These are phyloP conservation scores for Oscheius myriophilus DNA, from an alignment of 2,888 invertebrate genomes.

Conservation along the genomic window DNA sequence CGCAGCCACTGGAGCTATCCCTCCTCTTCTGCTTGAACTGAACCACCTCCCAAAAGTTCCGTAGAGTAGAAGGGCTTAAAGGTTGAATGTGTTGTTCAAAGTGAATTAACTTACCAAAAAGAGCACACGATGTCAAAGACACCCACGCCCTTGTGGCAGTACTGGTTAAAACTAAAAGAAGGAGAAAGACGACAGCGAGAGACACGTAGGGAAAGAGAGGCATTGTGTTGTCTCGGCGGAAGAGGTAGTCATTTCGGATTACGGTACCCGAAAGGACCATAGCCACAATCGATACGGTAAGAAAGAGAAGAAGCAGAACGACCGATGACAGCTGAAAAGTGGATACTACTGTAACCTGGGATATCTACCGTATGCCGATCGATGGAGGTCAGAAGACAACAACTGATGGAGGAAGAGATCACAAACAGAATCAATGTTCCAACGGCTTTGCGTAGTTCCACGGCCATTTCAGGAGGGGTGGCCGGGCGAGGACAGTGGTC, in stretches of 20 bases:
- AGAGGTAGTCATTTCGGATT: constrained; percentile 25
- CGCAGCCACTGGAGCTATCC: constrained; percentile 3
- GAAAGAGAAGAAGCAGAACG: constrained; percentile 9
- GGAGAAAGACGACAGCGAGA: constrained; percentile 6
- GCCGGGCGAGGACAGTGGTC: constrained; percentile 12
- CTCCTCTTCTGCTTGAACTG: constrained; percentile 11
- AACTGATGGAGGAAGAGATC: constrained; percentile 6
- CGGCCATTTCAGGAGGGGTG: constrained; percentile 16
- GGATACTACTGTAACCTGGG: background rate
- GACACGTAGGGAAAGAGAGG: constrained; percentile 27
- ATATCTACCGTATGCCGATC: constrained; percentile 12
- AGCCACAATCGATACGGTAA: background rate
- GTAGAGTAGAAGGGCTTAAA: constrained; percentile 9
- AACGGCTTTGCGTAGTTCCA: constrained; percentile 19
- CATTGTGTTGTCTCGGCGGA: constrained; percentile 20
- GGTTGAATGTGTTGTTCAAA: too few relatives aligned
- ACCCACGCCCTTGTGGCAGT: constrained; percentile 7
- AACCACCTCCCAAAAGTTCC: constrained; percentile 7
- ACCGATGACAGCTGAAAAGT: constrained; percentile 8
- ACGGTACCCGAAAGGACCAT: constrained; percentile 5
- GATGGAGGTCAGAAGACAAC: background rate
- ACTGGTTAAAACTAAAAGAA: constrained; percentile 5
- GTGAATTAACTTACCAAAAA: background rate
- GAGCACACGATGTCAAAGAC: background rate
- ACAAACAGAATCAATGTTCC: constrained; percentile 14